Conservation (phyloP, 37 sponge, comb jelly and placozoan species). For the Dysidea cf. avara region DNA sequence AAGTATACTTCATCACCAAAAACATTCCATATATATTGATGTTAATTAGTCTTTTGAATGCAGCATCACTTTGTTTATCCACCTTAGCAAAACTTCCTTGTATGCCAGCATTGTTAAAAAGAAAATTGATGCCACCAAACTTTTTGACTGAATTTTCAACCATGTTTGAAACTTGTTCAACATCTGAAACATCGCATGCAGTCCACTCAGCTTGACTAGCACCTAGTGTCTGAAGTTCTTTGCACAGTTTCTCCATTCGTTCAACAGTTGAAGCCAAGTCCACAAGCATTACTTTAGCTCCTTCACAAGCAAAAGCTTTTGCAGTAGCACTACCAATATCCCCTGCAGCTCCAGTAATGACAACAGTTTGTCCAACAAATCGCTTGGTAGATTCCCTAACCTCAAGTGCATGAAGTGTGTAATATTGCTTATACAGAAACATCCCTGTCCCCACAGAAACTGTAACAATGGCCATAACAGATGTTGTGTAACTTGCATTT, state of each 20-base stretch:
- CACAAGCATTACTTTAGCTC: constrained; percentile 61
- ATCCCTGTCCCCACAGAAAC: too few relatives aligned
- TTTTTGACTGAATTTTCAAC: constrained; percentile 22
- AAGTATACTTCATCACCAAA: constrained; percentile 59
- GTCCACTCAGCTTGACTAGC: constrained; percentile 5
- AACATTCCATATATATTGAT: constrained; percentile 79
- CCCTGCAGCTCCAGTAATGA: constrained; percentile 89
- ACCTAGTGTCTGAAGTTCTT: constrained; percentile 22
- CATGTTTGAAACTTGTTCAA: constrained; percentile 52
- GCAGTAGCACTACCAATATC: constrained; percentile 82
- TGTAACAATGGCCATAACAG: too few relatives aligned
- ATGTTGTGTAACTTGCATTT: too few relatives aligned
- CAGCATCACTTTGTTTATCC: constrained; percentile 40
- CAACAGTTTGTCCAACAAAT: constrained; percentile 43
- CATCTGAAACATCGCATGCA: constrained; percentile 56
- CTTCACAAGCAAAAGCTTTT: constrained; percentile 50
- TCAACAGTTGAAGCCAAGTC: constrained; percentile 48
- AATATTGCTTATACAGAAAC: too few relatives aligned
- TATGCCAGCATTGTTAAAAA: constrained; percentile 89
- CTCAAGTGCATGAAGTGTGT: too few relatives aligned
- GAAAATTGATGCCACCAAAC: constrained; percentile 58
- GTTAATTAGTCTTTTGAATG: constrained; percentile 36
- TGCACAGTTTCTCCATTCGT: constrained; percentile 22
- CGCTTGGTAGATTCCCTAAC: too few relatives aligned
- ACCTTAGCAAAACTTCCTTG: constrained; percentile 67